Evolutionary conservation across 1,140 invertebrate species (phyloP), one percentile per base, ranked within the genome.

Genomic region (Aphelenchoides avenae): DNA sequence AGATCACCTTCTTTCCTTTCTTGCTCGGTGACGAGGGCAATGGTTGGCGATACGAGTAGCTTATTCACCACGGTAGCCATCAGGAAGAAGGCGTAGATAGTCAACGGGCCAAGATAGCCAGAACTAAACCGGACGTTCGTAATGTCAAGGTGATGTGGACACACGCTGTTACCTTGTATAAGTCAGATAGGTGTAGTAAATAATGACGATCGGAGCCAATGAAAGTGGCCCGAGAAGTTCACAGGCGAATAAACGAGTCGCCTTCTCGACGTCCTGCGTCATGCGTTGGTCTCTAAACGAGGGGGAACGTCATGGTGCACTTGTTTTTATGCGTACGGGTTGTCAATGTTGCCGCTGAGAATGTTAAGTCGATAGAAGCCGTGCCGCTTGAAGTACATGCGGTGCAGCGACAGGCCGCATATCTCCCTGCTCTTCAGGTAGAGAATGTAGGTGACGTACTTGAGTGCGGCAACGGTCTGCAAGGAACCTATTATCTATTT

Each of bases 1-100:
- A 85, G 85, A 75, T 84, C 79, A 43, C 84, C 84, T 71, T 85
- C 84, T 57, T 72, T 78, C 66, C 78, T 77, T 63, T 85, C 83
- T 73, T 84, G 82, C 44, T 77, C 69, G 30, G 81, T 80, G 15
- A 84, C 81, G 44, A 77, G 78, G 31, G 67, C 67, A n/a, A 84
- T 82, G n/a, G 85, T 81, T 11, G 83, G 83, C 3, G 81, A 79
- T 79, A 85, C 84, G 0, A 85, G 67, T 3, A 84, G 58, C 58
- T 82, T 83, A 72, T 85, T 85, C 22, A 84, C 71, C 2, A 82
- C 51, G 0, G 83, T 83, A 11, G 80, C 80, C 5, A 84, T 51
- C 3, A 84, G n/a, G 66, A 85, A 85, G 58, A 83, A 84, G 0
- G 73, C 54, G 56, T 84, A 79, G 26, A 83, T 80, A 53, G 78